Conservation (phyloP, 2,888 invertebrate genomes). For the Lochmaea crataegi region DNA sequence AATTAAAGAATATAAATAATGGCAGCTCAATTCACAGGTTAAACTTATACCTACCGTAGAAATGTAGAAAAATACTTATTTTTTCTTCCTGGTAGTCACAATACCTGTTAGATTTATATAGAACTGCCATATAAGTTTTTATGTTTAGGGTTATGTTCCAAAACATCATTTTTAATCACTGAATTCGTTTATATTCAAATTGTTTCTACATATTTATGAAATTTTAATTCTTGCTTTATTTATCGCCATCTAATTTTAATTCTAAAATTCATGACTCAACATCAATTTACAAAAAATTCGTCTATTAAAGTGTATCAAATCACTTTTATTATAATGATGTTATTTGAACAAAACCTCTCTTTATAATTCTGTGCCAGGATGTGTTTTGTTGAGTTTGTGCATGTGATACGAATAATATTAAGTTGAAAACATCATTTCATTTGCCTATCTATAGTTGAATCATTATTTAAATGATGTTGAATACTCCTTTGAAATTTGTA, state of each 20-base stretch:
- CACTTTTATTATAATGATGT: background rate
- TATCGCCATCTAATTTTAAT: background rate
- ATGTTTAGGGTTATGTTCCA: slow-evolving; percentile 11
- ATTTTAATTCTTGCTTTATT: background rate
- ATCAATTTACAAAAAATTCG: background rate
- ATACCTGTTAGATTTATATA: slow-evolving; percentile 16
- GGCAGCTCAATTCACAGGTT: slow-evolving; percentile 44
- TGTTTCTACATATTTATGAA: background rate
- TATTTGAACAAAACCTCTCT: background rate
- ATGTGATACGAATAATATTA: slow-evolving; percentile 41
- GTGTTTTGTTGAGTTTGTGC: slow-evolving; percentile 41
- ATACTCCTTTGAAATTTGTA: slow-evolving; percentile 47
- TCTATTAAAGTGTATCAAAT: background rate
- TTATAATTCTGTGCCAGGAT: slow-evolving; percentile 16
- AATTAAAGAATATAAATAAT: slow-evolving; percentile 43
- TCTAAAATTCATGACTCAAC: background rate
- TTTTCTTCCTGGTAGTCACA: slow-evolving; percentile 17
- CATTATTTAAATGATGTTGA: slow-evolving; percentile 33
- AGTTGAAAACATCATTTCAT: slow-evolving; percentile 30
- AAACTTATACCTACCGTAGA: slow-evolving; percentile 41
- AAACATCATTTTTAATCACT: background rate
- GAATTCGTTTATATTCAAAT: background rate
- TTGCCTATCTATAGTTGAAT: slow-evolving; percentile 32
- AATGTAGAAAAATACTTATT: slow-evolving; percentile 38
- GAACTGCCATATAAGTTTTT: slow-evolving; percentile 22